phyloP scores from a whole-genome alignment of 2,797 vertebrate species.

The Nannoperca australis region DNA sequence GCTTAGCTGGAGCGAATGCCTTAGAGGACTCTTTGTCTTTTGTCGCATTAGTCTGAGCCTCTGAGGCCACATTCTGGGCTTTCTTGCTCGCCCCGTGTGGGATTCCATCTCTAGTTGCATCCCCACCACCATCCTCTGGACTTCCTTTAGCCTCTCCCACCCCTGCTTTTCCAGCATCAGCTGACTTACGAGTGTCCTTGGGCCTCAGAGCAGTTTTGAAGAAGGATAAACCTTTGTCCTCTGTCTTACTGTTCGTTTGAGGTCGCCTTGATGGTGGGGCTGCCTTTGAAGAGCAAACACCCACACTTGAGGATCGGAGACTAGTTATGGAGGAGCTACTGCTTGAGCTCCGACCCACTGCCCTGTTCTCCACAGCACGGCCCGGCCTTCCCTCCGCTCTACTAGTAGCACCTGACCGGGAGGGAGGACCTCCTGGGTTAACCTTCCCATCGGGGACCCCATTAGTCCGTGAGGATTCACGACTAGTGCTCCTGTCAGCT shows the following conservation, averaged over 20 bases:
- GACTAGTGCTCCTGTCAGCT: slow-evolving; percentile 89
- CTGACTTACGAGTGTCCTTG: slow-evolving; percentile 91
- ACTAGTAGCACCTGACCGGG: slow-evolving; percentile 59
- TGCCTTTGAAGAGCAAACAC: slow-evolving; percentile 45
- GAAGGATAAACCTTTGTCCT: slow-evolving; percentile 97
- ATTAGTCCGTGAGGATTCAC: slow-evolving; percentile 88
- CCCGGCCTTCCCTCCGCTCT: slow-evolving; percentile 77
- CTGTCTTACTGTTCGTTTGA: slow-evolving; percentile 91
- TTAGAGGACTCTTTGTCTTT: slow-evolving; percentile 88
- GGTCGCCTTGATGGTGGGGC: slow-evolving; percentile 77
- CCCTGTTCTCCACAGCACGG: slow-evolving; percentile 74
- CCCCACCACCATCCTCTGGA: slow-evolving; percentile 71
- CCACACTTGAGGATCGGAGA: slow-evolving; percentile 88
- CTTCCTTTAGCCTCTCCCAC: slow-evolving; percentile 79
- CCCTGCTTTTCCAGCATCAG: slow-evolving; percentile 90
- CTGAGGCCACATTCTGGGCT: slow-evolving; percentile 75
- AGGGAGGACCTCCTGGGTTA: slow-evolving; percentile 64
- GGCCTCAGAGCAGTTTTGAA: slow-evolving; percentile 95
- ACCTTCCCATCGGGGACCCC: slow-evolving; percentile 84
- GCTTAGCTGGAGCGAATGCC: slow-evolving; percentile 86
- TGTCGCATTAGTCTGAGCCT: slow-evolving; percentile 70
- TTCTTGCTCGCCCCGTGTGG: slow-evolving; percentile 70
- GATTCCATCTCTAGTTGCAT: slow-evolving; percentile 54
- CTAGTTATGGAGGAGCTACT: slow-evolving; percentile 93
- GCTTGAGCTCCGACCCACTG: slow-evolving; percentile 87